Evolutionary conservation across 2,113 vertebrate genomes (phyloP).

Genomic region (Phylloscopus trochilus): DNA sequence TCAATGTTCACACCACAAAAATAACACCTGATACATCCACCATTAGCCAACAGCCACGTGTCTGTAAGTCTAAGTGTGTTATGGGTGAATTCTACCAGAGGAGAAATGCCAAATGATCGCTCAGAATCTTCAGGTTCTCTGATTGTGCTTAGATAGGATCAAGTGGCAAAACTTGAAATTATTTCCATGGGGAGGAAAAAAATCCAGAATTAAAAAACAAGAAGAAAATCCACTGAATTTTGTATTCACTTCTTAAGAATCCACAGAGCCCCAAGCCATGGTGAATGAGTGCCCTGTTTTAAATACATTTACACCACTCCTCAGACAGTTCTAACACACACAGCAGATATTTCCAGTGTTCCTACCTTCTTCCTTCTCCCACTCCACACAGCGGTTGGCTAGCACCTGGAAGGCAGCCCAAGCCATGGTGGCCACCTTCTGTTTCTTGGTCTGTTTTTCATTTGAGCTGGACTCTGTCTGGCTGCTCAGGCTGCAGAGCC

Average conservation of each 20-base stretch:
- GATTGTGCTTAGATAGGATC: neutral
- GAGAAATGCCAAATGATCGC: neutral
- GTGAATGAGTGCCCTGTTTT: neutral
- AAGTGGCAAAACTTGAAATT: neutral
- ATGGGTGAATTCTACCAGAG: neutral
- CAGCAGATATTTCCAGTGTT: rapidly evolving
- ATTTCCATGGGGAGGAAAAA: neutral
- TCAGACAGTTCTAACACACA: neutral
- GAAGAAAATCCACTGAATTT: neutral
- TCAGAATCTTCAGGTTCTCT: neutral
- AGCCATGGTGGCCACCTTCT: constrained; percentile 97
- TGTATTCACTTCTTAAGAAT: neutral
- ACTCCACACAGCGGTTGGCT: constrained; percentile 96
- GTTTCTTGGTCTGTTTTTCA: constrained; percentile 96
- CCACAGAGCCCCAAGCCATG: neutral
- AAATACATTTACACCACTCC: neutral
- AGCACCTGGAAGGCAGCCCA: constrained; percentile 99
- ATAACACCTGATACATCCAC: neutral
- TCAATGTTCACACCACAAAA: neutral
- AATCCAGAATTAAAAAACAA: neutral
- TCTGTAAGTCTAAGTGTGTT: neutral
- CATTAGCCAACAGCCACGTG: rapidly evolving
- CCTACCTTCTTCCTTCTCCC: constrained; percentile 98
- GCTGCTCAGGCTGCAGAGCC: constrained; percentile 93
- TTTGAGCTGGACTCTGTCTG: constrained; percentile 91